Percentiles rank a stretch among this genome's conserved stretches.
phyloP scores from a whole-genome alignment of 30 jellyfish, hydroid and myxozoan species.

The Clytia hemisphaerica region DNA sequence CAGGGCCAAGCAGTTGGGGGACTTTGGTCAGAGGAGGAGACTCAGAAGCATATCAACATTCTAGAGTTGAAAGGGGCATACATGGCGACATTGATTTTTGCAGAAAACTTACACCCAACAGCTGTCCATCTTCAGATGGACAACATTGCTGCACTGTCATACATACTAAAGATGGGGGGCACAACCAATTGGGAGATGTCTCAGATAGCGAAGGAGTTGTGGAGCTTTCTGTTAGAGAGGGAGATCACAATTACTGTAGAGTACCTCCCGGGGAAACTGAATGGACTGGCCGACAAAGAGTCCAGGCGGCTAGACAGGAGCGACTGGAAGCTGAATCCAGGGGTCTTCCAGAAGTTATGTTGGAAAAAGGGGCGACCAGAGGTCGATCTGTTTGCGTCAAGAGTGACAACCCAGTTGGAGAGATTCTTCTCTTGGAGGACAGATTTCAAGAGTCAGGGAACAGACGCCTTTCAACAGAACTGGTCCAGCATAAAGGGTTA shows the following conservation, averaged over 20 bases:
- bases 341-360: constrained; percentile 20
- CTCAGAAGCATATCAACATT: constrained; percentile 1
- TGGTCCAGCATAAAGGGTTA: constrained; percentile 22
- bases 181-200: constrained; percentile 13
- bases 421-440: constrained; percentile 26
- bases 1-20: constrained; percentile 5
- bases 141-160: constrained; percentile 18
- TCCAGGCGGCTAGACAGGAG: constrained; percentile 28
- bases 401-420: constrained; percentile 28
- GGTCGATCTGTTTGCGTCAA: constrained; percentile 34
- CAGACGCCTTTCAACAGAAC: constrained; percentile 24
- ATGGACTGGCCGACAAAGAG: constrained; percentile 12
- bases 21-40: constrained; percentile 20
- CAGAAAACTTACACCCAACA: neutral
- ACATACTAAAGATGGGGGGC: constrained; percentile 27
- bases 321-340: constrained; percentile 28
- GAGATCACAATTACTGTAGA: constrained; percentile 40
- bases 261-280: constrained; percentile 34
- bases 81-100: constrained; percentile 3
- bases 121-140: constrained; percentile 28
- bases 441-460: constrained; percentile 23
- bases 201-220: constrained; percentile 26
- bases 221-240: constrained; percentile 15
- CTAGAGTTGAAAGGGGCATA: constrained; percentile 17
- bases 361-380: constrained; percentile 14